phyloP scores from a whole-genome alignment of 1,140 invertebrate genomes.

The Steinernema feltiae region DNA sequence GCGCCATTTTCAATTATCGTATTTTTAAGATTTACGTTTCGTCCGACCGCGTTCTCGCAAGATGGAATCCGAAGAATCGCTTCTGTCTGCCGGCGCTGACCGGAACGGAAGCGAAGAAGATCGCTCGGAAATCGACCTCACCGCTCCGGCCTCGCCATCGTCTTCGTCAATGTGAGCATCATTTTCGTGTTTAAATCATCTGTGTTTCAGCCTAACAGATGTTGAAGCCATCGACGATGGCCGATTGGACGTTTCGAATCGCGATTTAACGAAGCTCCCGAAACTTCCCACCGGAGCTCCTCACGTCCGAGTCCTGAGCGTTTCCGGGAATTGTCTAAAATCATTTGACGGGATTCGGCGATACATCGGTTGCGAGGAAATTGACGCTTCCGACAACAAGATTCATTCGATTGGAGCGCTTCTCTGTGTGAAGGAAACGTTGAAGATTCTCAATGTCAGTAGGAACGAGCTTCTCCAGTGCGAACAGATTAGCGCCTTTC shows the following conservation, averaged over 20 bases:
- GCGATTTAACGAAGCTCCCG: background rate
- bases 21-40: background rate
- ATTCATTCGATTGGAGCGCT: background rate
- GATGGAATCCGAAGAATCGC: background rate
- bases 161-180: background rate
- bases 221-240: background rate
- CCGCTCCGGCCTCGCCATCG: background rate
- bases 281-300: background rate
- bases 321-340: background rate
- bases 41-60: too few relatives aligned
- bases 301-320: background rate
- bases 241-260: background rate
- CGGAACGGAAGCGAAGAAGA: too few relatives aligned
- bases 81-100: too few relatives aligned
- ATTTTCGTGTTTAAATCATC: background rate
- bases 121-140: too few relatives aligned
- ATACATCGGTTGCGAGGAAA: background rate
- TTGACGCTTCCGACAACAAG: constrained; percentile 3
- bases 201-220: background rate
- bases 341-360: background rate
- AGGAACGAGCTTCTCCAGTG: background rate
- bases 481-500: background rate
- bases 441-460: background rate
- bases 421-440: background rate
- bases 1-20: background rate